Evolutionary conservation across 2,113 vertebrate genomes (phyloP).

Genomic region (Galbula dea): DNA sequence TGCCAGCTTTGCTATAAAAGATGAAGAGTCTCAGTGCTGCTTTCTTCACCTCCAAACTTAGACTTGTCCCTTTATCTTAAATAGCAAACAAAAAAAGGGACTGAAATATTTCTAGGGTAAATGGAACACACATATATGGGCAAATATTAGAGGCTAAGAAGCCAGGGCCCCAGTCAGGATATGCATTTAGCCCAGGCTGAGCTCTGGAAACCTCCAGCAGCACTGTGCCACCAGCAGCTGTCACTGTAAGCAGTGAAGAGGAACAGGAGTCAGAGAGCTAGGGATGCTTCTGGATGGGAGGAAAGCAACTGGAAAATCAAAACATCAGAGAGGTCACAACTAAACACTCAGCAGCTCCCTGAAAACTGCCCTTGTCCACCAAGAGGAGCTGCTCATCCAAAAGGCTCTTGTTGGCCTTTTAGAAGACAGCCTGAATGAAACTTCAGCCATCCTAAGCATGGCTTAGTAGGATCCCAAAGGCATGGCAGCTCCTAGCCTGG

Average conservation of each 20-base stretch:
- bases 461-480: neutral
- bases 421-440: neutral
- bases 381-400: neutral
- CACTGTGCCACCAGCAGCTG: conserved; percentile 36
- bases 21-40: neutral
- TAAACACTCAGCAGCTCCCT: conserved; percentile 16
- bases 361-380: neutral
- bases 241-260: conserved; percentile 19
- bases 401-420: neutral
- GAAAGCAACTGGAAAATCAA: conserved; percentile 46
- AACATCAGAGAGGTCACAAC: neutral
- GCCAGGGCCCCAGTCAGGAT: neutral
- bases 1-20: neutral
- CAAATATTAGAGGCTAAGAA: neutral
- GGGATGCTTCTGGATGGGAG: neutral
- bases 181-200: neutral
- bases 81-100: neutral
- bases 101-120: neutral
- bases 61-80: neutral
- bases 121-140: neutral
- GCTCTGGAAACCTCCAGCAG: neutral
- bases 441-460: neutral
- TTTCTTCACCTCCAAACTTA: neutral
- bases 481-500: neutral
- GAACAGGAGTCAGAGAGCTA: neutral